Base-by-base conservation (phyloP, 2,113 vertebrate genomes). In the Leptodactylus fuscus region DNA sequence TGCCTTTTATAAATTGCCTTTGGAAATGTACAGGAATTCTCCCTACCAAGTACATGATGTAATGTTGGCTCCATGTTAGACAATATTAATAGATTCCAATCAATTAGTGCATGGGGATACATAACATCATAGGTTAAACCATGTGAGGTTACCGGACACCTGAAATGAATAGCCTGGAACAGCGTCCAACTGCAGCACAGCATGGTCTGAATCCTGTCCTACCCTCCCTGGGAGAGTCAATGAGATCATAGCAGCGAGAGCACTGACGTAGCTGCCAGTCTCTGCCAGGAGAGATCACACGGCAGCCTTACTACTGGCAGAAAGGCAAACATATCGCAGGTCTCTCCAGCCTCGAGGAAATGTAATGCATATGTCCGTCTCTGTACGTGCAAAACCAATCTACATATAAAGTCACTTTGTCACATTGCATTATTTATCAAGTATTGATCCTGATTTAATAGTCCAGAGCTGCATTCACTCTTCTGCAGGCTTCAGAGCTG, bases 181-280 rank as follows among this genome's bases (percentile, higher is more conserved):
- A 83, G 67, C 0, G 48, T 74, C 67, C 81, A 60, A 10, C 34
- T 83, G 81, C 49, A 29, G 9, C 81, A 5, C 69, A 41, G 34
- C 67, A 44, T 10, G 81, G 22, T 32, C 29, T 51, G 65, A 55
- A 70, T 53, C 49, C 18, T 16, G 24, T 83, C 32, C 69, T 34
- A 29, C 48, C 44, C 27, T 83, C 67, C 34, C 67, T 41, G 49
- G 49, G 65, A 70, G 34, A 53, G 48, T 58, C 49, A 41, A 74
- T 83, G 81, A 83, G 81, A 83, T 83, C 81, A 83, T 83, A 44
- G 79, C 22, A 55, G 32, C 32, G n/a, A 13, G 12, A 38, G 18
- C 9, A 38, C 7, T 70, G 29, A 34, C 32, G 62, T 18, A 15
- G 16, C 32, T 18, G 10, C 38, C 34, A 36, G 18, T 34, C 32